Evolutionary conservation across 2,797 vertebrate species (phyloP).

Genomic region (Cyclura pinguis): DNA sequence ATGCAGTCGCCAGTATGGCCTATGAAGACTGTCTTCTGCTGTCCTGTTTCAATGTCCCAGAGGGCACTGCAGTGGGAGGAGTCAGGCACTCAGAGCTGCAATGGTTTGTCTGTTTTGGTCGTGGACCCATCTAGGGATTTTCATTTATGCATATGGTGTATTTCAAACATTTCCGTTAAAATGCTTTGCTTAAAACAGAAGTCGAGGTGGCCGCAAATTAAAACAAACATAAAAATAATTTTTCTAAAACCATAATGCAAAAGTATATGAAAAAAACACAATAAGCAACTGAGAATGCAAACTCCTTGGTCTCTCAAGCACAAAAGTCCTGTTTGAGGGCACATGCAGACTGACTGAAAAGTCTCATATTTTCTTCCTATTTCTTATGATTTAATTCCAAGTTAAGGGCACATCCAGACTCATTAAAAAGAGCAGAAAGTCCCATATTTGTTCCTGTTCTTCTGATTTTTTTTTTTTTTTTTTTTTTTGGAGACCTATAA

Average conservation of each 20-base stretch:
- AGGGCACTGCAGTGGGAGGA: conserved; percentile 82
- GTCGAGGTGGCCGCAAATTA: neutral
- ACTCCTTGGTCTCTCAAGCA: neutral
- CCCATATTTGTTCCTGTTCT: no score
- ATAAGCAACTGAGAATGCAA: neutral
- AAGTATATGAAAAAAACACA: neutral
- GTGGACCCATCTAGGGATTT: no score
- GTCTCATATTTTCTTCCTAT: no score
- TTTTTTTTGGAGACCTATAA: no score
- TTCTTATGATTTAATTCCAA: no score
- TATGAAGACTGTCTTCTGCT: conserved; percentile 89
- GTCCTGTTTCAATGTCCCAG: conserved; percentile 98
- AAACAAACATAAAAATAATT: neutral
- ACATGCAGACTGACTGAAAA: no score
- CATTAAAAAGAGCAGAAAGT: no score
- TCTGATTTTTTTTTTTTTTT: no score
- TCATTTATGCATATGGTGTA: neutral
- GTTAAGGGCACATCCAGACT: no score
- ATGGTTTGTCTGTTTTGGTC: neutral
- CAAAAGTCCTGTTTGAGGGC: neutral
- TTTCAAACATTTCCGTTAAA: no score
- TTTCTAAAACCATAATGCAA: neutral
- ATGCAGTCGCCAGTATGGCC: conserved; percentile 98
- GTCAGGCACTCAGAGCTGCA: neutral
- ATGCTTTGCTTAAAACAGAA: neutral